These are phyloP conservation scores for Netelia virgata DNA, from an alignment of 2,888 invertebrate species.

Conservation along the genomic window DNA sequence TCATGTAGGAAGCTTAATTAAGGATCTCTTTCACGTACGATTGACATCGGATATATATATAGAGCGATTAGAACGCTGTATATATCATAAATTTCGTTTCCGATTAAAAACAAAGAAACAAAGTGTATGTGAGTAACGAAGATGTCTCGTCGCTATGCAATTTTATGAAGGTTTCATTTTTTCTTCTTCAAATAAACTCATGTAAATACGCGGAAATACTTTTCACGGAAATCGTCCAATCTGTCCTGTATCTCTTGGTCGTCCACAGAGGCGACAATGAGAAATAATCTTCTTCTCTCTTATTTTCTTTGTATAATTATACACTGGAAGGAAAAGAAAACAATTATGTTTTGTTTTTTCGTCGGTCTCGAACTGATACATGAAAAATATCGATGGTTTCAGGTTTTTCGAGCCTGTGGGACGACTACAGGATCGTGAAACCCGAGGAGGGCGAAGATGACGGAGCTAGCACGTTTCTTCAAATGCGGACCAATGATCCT, in stretches of 20 bases:
- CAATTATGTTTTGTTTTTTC: background rate
- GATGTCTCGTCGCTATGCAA: conserved; percentile 59
- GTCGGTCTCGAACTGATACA: conserved; percentile 39
- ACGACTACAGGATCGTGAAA: conserved; percentile 71
- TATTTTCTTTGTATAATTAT: background rate
- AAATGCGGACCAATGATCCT: conserved; percentile 43
- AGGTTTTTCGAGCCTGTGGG: conserved; percentile 74
- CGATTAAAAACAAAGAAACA: conserved; percentile 54
- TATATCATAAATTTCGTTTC: conserved; percentile 51
- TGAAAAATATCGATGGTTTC: conserved; percentile 74
- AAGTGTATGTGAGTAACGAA: conserved; percentile 56
- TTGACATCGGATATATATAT: conserved; percentile 21
- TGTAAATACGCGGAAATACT: conserved; percentile 65
- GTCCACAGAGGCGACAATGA: conserved; percentile 16
- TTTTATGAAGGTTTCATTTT: conserved; percentile 45
- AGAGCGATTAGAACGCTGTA: conserved; percentile 62
- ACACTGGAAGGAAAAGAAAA: too few relatives aligned
- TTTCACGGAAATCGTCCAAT: conserved; percentile 49
- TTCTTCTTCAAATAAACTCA: conserved; percentile 64
- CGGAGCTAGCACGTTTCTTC: conserved; percentile 44
- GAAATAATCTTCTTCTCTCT: conserved; percentile 2
- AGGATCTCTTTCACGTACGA: conserved; percentile 55
- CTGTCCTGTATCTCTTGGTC: conserved; percentile 42
- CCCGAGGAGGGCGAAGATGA: conserved; percentile 59
- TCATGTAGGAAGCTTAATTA: conserved; percentile 62